A percentile compares a stretch with the other conserved stretches of the same genome.
These are phyloP conservation scores for Catostomus latipinnis DNA, from an alignment of 2,797 vertebrate genomes.

Conservation along the genomic window DNA sequence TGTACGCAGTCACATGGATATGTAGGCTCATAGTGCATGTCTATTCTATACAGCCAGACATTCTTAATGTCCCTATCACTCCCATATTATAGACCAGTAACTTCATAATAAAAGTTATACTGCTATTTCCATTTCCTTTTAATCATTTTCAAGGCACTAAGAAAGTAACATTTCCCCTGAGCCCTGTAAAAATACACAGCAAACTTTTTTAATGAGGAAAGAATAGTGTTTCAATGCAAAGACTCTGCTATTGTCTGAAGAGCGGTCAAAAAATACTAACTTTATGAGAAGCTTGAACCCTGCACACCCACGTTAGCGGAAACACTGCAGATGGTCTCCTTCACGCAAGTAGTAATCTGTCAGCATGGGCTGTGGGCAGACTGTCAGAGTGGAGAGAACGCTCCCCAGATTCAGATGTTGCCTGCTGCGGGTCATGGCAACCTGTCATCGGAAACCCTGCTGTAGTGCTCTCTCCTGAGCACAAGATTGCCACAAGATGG, in stretches of 20 bases:
- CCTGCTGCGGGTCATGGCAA: conserved; percentile 60
- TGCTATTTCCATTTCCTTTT: conserved; percentile 37
- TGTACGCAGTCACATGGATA: conserved; percentile 12
- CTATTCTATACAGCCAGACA: not conserved
- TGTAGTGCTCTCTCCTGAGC: conserved; percentile 52
- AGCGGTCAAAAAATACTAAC: conserved; percentile 64
- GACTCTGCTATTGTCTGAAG: conserved; percentile 48
- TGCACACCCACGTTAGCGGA: conserved; percentile 50
- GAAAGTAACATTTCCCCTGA: conserved; percentile 56
- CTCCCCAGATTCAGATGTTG: conserved; percentile 67
- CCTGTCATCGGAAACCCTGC: conserved; percentile 60
- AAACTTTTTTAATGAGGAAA: conserved; percentile 41
- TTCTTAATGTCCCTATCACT: conserved; percentile 27
- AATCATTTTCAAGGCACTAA: conserved; percentile 35
- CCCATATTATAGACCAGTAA: conserved; percentile 31
- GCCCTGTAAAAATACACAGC: conserved; percentile 29
- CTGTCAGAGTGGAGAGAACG: conserved; percentile 16
- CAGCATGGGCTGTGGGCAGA: conserved; percentile 64
- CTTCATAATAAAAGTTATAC: conserved; percentile 50
- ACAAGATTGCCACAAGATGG: conserved; percentile 62
- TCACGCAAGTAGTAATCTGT: conserved; percentile 67
- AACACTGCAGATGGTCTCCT: conserved; percentile 69
- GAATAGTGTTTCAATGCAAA: conserved; percentile 59
- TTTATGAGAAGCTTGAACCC: conserved; percentile 53
- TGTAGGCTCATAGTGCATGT: not conserved